Evolutionary conservation across 30 jellyfish, hydroid and myxozoan genomes (phyloP).

Genomic region (Aurelia sp.): DNA sequence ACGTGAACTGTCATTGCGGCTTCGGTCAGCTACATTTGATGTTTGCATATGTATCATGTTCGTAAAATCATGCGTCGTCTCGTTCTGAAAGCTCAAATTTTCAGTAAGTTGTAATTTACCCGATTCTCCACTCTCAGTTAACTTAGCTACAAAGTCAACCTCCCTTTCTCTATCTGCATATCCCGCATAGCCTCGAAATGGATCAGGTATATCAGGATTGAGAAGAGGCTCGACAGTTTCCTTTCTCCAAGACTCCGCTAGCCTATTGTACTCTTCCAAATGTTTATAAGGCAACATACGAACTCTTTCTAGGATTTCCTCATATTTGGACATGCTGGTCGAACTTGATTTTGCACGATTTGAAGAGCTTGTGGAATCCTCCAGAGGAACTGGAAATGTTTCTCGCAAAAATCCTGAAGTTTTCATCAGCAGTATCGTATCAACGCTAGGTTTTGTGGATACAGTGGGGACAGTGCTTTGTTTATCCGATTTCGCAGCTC

Average conservation of each 20-base stretch:
- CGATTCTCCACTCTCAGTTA: too few species aligned
- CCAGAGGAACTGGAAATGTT: slow-evolving; percentile 21
- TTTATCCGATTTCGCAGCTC: too few species aligned
- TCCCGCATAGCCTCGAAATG: slow-evolving; percentile 24
- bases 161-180: slow-evolving; percentile 2
- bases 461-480: not conserved
- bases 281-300: slow-evolving; percentile 70
- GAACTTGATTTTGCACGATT: slow-evolving; percentile 31
- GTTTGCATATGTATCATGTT: too few species aligned
- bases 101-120: too few species aligned
- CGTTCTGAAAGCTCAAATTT: too few species aligned
- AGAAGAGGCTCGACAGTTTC: slow-evolving; percentile 74
- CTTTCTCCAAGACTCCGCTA: slow-evolving; percentile 62
- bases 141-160: too few species aligned
- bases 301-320: slow-evolving; percentile 59
- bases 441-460: not conserved
- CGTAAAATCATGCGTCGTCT: too few species aligned
- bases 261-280: slow-evolving; percentile 48
- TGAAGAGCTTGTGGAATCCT: slow-evolving; percentile 12
- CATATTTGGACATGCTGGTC: slow-evolving; percentile 45
- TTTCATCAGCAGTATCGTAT: not conserved
- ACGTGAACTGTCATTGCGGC: too few species aligned
- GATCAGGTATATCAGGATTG: slow-evolving; percentile 42
- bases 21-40: too few species aligned
- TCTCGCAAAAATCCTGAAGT: slow-evolving; percentile 28